Base-by-base conservation (phyloP, 2,797 vertebrate species). In the Hypotaenidia philippensis region DNA sequence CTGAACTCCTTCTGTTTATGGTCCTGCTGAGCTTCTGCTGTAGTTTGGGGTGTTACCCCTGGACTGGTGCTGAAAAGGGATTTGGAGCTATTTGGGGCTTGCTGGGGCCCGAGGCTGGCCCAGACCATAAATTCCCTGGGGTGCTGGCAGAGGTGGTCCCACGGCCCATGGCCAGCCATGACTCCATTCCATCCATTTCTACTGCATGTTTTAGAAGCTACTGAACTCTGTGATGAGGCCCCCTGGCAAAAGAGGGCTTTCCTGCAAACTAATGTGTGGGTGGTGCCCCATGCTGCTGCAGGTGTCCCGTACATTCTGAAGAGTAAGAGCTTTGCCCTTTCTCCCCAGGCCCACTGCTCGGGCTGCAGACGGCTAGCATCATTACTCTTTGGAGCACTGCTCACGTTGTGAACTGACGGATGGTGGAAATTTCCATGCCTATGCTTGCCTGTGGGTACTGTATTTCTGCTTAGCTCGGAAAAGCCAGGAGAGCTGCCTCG, bases 21-120 rank as follows among this genome's bases (percentile, higher is more conserved):
- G 69, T 22, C 27, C 32, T 7, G 5, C 69, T 52, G 18, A 29
- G 32, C 5, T 5, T 6, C 18, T 81, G 64, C 40, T 64, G 56
- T 2, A 7, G 25, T 29, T 89, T 0, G 1, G 29, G 29, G 44
- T 1, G 1, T 56, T 76, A 26, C 17, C 26, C 34, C 16, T 0
- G 0, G 19, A 18, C 55, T 77, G 32, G 41, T 34, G 22, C 63
- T 50, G 72, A 71, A 17, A 17, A 63, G 57, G 10, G 10, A 13
- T 60, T 63, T 20, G 2, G 49, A 27, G 31, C 23, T 52, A 38
- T 15, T 15, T 45, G 23, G 31, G n/a, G 36, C 32, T 14, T 55
- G 32, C 65, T 32, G 60, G 77, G 64, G 31, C 13, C 49, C 7
- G 21, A 36, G 41, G 41, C 41, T 44, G 18, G 41, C 41, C 18